Conservation (phyloP, 2,888 invertebrate species). For the Mylabris sibirica region DNA sequence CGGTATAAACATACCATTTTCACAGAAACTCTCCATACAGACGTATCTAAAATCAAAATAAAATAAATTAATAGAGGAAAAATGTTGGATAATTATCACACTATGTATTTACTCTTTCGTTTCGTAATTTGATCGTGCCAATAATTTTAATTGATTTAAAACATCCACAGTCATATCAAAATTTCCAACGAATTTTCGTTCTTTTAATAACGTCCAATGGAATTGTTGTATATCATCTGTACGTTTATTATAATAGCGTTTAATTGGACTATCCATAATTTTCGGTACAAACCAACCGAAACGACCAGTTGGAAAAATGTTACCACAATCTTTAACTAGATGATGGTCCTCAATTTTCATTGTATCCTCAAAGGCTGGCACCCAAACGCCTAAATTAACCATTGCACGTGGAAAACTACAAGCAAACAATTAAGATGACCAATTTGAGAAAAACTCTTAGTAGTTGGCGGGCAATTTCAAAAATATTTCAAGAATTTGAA, state of each 20-base stretch:
- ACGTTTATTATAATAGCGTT: slow-evolving; percentile 50
- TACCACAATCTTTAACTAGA: slow-evolving; percentile 65
- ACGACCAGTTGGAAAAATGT: slow-evolving; percentile 65
- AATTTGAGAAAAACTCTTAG: background rate
- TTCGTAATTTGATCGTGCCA: slow-evolving; percentile 45
- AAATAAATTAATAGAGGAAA: background rate
- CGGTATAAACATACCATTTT: slow-evolving; percentile 68
- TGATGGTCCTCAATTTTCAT: slow-evolving; percentile 57
- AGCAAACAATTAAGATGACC: too few species aligned
- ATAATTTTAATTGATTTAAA: slow-evolving; percentile 36
- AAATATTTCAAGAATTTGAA: too few species aligned
- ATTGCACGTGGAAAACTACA: slow-evolving; percentile 61
- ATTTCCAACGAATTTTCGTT: slow-evolving; percentile 57
- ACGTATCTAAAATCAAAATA: slow-evolving; percentile 56
- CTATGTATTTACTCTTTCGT: slow-evolving; percentile 45
- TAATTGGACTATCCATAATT: slow-evolving; percentile 51
- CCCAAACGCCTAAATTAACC: slow-evolving; percentile 78
- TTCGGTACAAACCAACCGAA: slow-evolving; percentile 73
- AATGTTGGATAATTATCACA: slow-evolving; percentile 13
- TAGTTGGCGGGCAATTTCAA: too few species aligned
- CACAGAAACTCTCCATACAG: slow-evolving; percentile 63
- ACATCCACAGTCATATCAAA: background rate
- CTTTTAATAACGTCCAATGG: slow-evolving; percentile 66
- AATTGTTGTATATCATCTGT: slow-evolving; percentile 46
- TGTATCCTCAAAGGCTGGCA: slow-evolving; percentile 68